Evolutionary conservation across 2,797 vertebrate genomes (phyloP).

Genomic region (Oreochromis mossambicus): DNA sequence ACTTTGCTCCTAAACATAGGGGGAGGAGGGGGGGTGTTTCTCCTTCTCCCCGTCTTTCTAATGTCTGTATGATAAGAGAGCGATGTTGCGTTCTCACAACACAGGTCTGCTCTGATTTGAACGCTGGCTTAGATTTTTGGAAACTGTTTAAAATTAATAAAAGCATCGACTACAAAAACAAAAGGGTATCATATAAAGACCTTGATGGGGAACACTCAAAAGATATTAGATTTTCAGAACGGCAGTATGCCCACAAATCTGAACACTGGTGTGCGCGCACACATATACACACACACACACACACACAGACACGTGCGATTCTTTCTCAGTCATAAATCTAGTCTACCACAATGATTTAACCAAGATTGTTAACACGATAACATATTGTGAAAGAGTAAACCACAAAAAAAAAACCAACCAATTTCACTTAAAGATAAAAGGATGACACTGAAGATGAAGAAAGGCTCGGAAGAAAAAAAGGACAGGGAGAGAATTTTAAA

Average conservation of each 20-base stretch:
- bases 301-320: conserved; percentile 46
- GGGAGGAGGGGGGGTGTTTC: neutral
- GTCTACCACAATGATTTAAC: conserved; percentile 86
- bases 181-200: neutral
- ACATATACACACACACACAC: neutral
- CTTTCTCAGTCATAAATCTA: conserved; percentile 84
- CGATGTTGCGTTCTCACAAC: conserved; percentile 1
- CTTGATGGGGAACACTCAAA: neutral
- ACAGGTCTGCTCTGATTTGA: neutral
- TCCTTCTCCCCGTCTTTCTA: neutral
- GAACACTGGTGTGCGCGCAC: neutral
- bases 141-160: neutral
- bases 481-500: conserved; percentile 54
- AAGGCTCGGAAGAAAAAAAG: conserved; percentile 5
- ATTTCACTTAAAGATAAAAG: conserved; percentile 80
- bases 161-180: conserved; percentile 13
- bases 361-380: conserved; percentile 90
- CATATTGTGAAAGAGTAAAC: conserved; percentile 89
- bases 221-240: conserved; percentile 15
- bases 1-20: conserved; percentile 10
- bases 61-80: neutral
- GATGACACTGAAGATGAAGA: conserved; percentile 43
- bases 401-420: conserved; percentile 80
- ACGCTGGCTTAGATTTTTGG: neutral
- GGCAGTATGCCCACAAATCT: conserved; percentile 6